phyloP scores from a whole-genome alignment of 2,113 vertebrate species.

The Chionis minor region DNA sequence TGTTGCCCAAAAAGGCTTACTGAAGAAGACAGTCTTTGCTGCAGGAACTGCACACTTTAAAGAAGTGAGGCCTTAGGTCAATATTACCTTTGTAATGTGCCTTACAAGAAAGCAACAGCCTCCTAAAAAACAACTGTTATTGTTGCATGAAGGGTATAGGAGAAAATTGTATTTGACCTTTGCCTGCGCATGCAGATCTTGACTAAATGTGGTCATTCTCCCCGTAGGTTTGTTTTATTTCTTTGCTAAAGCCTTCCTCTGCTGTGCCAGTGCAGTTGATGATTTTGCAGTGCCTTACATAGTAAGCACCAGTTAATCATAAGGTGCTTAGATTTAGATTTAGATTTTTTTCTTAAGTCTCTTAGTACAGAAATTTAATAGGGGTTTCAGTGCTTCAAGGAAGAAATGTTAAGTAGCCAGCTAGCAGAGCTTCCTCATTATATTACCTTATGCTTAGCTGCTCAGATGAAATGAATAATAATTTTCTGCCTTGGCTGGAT shows the following conservation, averaged over 20 bases:
- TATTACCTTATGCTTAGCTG: slow-evolving; percentile 35
- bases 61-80: background rate
- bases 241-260: background rate
- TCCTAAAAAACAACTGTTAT: background rate
- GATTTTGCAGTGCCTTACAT: background rate
- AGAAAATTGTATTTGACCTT: background rate
- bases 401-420: slow-evolving; percentile 45
- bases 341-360: background rate
- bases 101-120: background rate
- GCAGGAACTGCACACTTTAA: background rate
- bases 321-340: background rate
- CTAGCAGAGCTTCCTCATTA: slow-evolving; percentile 16
- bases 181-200: background rate
- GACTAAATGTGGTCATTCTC: rapidly evolving
- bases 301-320: slow-evolving; percentile 27
- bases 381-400: slow-evolving; percentile 22
- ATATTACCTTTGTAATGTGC: background rate
- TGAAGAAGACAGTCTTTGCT: background rate
- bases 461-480: slow-evolving; percentile 32
- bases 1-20: background rate
- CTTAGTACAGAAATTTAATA: slow-evolving; percentile 24
- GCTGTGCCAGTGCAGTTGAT: background rate
- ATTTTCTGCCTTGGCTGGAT: slow-evolving; percentile 31
- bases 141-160: background rate
- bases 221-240: background rate